phyloP scores from a whole-genome alignment of 2,113 vertebrate genomes.

The Erinaceus europaeus region DNA sequence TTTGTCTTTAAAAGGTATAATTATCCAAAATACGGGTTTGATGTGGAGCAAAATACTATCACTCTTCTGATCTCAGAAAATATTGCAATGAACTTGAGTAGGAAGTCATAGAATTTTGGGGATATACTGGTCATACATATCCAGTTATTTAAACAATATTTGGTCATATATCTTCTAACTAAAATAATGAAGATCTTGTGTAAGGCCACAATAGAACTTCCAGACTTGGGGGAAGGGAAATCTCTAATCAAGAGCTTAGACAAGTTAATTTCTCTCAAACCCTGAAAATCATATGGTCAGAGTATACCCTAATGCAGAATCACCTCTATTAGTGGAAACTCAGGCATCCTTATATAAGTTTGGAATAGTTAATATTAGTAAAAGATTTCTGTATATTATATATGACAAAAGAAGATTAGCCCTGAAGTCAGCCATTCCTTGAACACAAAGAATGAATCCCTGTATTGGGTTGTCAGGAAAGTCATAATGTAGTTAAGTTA shows the following conservation, averaged over 20 bases:
- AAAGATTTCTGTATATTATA: background rate
- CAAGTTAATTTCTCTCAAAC: background rate
- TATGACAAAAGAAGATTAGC: background rate
- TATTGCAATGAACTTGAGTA: background rate
- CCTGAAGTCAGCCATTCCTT: no score
- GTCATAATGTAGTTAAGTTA: no score
- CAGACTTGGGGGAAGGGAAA: background rate
- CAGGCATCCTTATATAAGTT: no score
- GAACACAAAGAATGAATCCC: background rate
- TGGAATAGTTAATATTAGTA: background rate
- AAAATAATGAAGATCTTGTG: background rate
- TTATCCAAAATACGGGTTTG: constrained; percentile 42
- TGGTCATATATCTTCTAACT: background rate
- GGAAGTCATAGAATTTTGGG: background rate
- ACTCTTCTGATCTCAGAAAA: constrained; percentile 3
- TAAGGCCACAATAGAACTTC: background rate
- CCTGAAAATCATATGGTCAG: background rate
- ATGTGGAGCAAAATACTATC: constrained; percentile 60
- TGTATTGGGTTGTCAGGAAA: no score
- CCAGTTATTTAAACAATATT: background rate
- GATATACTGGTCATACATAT: background rate
- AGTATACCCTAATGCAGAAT: background rate
- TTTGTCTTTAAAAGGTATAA: constrained; percentile 60
- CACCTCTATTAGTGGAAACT: background rate
- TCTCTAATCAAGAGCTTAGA: background rate